phyloP scores from a whole-genome alignment of 30 jellyfish, hydroid and myxozoan species.

The Aurelia coerulea region DNA sequence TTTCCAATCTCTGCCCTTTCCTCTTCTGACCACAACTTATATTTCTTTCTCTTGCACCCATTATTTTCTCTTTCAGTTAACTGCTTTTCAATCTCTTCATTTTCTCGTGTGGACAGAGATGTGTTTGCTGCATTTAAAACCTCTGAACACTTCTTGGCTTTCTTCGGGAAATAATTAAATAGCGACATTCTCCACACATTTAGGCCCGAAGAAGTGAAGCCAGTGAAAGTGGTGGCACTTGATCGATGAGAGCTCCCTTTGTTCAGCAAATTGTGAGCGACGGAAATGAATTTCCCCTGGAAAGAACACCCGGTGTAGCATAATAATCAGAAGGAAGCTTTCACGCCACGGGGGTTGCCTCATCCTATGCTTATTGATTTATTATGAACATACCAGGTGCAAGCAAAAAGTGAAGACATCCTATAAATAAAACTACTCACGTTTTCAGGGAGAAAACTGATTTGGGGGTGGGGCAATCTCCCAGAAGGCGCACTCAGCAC shows the following conservation, averaged over 20 bases:
- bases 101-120: constrained; percentile 16
- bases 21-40: constrained; percentile 16
- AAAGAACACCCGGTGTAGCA: too few relatives aligned
- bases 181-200: background rate
- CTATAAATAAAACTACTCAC: background rate
- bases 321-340: background rate
- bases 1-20: constrained; percentile 27
- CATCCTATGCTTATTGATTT: background rate
- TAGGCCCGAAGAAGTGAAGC: background rate
- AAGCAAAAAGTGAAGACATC: background rate
- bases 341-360: background rate
- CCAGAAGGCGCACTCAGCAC: too few relatives aligned
- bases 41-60: background rate
- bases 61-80: background rate
- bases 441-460: background rate
- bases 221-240: background rate
- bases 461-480: background rate
- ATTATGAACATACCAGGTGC: background rate
- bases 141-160: background rate
- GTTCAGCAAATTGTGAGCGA: too few relatives aligned
- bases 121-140: constrained; percentile 1
- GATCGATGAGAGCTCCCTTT: background rate
- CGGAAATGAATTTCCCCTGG: too few relatives aligned
- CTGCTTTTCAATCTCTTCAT: background rate
- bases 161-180: background rate